Percentiles rank a stretch among this genome's conserved stretches.
Conservation (phyloP, 2,797 vertebrate species). For the Semotilus atromaculatus region DNA sequence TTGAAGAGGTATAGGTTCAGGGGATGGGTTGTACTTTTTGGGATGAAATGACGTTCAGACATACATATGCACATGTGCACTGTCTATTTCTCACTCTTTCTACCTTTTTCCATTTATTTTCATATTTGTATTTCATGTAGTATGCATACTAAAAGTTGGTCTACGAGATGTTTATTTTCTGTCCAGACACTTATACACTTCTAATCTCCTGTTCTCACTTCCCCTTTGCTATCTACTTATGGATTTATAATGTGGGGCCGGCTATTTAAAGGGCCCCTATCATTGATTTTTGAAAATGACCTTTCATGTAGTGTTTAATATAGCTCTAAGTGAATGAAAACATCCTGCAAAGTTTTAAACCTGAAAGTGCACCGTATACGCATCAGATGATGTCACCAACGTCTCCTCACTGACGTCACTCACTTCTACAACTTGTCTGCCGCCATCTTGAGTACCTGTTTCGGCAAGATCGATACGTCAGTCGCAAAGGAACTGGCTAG, state of each 20-base stretch:
- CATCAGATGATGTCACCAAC: no score
- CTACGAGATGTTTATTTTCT: not conserved
- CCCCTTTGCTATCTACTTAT: conserved; percentile 15
- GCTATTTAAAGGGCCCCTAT: no score
- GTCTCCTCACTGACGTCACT: no score
- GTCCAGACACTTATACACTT: not conserved
- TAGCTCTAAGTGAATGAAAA: no score
- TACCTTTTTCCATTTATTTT: not conserved
- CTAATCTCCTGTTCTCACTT: not conserved
- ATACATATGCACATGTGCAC: not conserved
- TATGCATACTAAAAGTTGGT: not conserved
- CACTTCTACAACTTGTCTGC: no score
- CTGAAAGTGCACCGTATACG: no score
- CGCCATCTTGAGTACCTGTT: no score
- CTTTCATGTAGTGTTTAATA: no score
- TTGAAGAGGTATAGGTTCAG: conserved; percentile 8
- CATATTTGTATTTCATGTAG: not conserved
- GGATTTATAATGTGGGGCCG: conserved; percentile 12
- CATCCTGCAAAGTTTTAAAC: no score
- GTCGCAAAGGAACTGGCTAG: no score
- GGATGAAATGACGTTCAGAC: conserved; percentile 4
- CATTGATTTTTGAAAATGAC: no score
- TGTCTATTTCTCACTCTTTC: not conserved
- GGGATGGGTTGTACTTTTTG: conserved; percentile 15
- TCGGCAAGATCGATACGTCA: no score